These are phyloP conservation scores for Stramonita haemastoma DNA, from an alignment of 2,888 invertebrate genomes.

Conservation along the genomic window DNA sequence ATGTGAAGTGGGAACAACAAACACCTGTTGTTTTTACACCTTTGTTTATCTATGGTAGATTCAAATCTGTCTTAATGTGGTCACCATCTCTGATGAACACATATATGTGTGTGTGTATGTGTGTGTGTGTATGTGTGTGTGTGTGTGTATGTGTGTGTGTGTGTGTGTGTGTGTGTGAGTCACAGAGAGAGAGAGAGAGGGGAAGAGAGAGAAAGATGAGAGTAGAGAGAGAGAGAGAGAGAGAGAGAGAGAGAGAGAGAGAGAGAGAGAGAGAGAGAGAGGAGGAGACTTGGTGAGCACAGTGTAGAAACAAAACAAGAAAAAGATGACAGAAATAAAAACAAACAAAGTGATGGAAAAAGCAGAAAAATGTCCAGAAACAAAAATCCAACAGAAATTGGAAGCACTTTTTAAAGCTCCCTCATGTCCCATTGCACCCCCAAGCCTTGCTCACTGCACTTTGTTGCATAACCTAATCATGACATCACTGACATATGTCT, in stretches of 20 bases:
- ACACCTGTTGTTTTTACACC: no score
- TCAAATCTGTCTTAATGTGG: no score
- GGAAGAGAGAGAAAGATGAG: not conserved
- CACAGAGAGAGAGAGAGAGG: not conserved
- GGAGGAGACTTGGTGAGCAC: not conserved
- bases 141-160: no score
- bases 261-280: not conserved
- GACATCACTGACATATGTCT: not conserved
- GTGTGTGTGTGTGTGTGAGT: no score
- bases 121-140: no score
- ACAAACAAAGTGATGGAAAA: not conserved
- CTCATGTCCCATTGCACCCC: not conserved
- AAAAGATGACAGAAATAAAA: not conserved
- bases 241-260: not conserved
- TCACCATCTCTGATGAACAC: no score
- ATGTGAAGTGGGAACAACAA: no score
- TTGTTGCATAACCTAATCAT: not conserved
- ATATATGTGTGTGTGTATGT: no score
- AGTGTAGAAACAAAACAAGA: not conserved
- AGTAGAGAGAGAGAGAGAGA: conserved; percentile 8
- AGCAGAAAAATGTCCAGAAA: not conserved
- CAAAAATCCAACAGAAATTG: not conserved
- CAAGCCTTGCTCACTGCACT: not conserved
- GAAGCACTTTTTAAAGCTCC: not conserved
- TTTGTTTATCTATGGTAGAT: no score